A percentile compares a stretch with the other conserved stretches of the same genome.
Evolutionary conservation across 2,797 vertebrate species (phyloP).

Genomic region (Mus minutoides): DNA sequence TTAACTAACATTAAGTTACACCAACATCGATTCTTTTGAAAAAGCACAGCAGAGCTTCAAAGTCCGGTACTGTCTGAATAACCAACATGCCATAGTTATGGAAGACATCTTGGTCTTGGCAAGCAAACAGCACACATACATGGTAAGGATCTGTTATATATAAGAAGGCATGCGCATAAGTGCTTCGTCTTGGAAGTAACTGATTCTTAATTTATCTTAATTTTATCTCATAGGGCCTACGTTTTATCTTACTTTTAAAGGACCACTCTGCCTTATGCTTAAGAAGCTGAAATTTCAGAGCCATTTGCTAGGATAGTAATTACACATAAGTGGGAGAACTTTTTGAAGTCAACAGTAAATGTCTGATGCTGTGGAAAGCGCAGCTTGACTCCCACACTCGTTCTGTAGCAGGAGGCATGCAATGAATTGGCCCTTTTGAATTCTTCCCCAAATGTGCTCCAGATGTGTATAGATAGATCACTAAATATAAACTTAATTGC

Average conservation of each 20-base stretch:
- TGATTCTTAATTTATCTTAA: slow-evolving; percentile 51
- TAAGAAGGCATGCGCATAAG: background rate
- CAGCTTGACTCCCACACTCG: slow-evolving; percentile 87
- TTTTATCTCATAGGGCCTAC: slow-evolving; percentile 51
- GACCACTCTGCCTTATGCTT: slow-evolving; percentile 68
- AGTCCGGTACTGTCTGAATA: background rate
- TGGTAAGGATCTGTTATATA: background rate
- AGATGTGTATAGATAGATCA: slow-evolving; percentile 83
- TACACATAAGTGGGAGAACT: slow-evolving; percentile 82
- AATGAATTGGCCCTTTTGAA: slow-evolving; percentile 82
- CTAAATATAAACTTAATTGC: slow-evolving; percentile 86
- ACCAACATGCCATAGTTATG: background rate
- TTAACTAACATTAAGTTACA: slow-evolving; percentile 10
- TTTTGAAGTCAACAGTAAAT: slow-evolving; percentile 82
- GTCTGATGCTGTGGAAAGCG: slow-evolving; percentile 85
- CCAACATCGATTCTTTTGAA: background rate
- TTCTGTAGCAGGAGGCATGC: slow-evolving; percentile 83
- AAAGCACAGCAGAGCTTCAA: background rate
- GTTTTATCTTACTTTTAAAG: slow-evolving; percentile 57
- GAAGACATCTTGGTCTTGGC: background rate
- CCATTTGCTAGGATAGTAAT: slow-evolving; percentile 82
- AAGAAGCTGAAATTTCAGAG: slow-evolving; percentile 73
- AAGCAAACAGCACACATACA: background rate
- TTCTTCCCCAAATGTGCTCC: slow-evolving; percentile 83
- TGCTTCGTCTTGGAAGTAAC: slow-evolving; percentile 52